Conservation (phyloP, 2,888 invertebrate genomes). For the Rhamphomyia laevipes region DNA sequence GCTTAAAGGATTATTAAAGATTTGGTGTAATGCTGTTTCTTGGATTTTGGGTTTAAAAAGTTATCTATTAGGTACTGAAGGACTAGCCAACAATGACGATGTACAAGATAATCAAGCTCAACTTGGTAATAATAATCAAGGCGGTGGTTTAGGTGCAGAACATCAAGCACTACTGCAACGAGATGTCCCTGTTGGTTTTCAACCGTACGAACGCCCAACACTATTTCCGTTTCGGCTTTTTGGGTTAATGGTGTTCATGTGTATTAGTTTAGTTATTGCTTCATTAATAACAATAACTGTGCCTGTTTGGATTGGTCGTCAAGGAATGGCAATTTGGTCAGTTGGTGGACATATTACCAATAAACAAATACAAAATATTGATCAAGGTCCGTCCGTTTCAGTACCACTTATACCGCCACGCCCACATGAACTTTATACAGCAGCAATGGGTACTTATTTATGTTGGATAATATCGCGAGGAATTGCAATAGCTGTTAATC, state of each 20-base stretch:
- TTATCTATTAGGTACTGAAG: slow-evolving; percentile 69
- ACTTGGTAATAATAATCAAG: slow-evolving; percentile 31
- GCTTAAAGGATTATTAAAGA: slow-evolving; percentile 77
- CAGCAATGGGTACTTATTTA: slow-evolving; percentile 84
- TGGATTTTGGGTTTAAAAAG: slow-evolving; percentile 79
- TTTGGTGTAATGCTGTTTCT: slow-evolving; percentile 78
- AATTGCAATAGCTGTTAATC: slow-evolving; percentile 66
- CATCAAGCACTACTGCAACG: slow-evolving; percentile 82
- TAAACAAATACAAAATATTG: neutral
- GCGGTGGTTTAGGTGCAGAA: slow-evolving; percentile 56
- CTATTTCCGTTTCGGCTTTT: slow-evolving; percentile 63
- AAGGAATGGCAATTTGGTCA: slow-evolving; percentile 79
- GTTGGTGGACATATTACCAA: slow-evolving; percentile 40
- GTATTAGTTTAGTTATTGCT: slow-evolving; percentile 70
- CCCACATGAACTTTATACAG: slow-evolving; percentile 93
- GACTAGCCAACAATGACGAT: slow-evolving; percentile 25
- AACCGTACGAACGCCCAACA: slow-evolving; percentile 77
- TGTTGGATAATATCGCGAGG: slow-evolving; percentile 88
- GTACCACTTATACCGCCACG: slow-evolving; percentile 38
- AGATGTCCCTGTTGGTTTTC: slow-evolving; percentile 73
- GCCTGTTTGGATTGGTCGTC: slow-evolving; percentile 83
- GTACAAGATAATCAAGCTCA: slow-evolving; percentile 23
- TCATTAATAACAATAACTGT: slow-evolving; percentile 72
- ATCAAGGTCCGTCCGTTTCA: neutral
- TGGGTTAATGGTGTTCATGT: slow-evolving; percentile 63